Base-by-base conservation (phyloP, 2,113 vertebrate genomes). In the Bucco capensis region DNA sequence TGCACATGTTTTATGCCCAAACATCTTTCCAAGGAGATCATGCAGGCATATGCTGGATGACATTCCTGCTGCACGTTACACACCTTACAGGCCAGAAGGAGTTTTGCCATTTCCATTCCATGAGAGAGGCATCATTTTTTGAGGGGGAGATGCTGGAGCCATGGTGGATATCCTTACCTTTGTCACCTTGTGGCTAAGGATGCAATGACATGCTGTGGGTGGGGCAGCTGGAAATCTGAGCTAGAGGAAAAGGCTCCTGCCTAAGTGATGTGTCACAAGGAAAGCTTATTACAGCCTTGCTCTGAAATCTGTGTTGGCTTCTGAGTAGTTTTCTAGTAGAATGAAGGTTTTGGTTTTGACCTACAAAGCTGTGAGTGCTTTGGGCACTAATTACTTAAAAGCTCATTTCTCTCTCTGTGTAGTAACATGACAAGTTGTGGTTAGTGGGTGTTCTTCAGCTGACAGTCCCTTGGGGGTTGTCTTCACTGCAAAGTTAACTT, bases 311-410 rank as follows among this genome's bases (percentile, higher is more conserved):
- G 28, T 37, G 81, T 40, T 89, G 81, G 78, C 78, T 95, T 90
- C 86, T 73, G 84, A 95, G 82, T 60, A 91, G 86, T 93, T 77
- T 94, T 95, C 94, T 96, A 78, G 90, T 82, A 84, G 81, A 88
- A 92, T 96, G 87, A 91, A 87, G 71, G 94, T 92, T 93, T 85
- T 78, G 92, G 90, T 47, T 90, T 94, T 96, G 95, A 96, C 92
- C 95, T 94, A 94, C 92, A 96, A 95, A 92, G 89, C 67, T 87
- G 58, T 21, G 71, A 94, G 58, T 74, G 94, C 94, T 95, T 93
- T 95, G 92, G 95, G 96, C 96, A 74, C 89, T 95, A 95, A 96
- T 96, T 94, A 92, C 95, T 94, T 89, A 90, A 92, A 89, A 92
- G 81, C 94, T 90, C 81, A 30, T 89, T 93, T 73, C 77, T 95